Base-by-base conservation (phyloP, 2,888 invertebrate genomes). In the Megalurothrips usitatus region DNA sequence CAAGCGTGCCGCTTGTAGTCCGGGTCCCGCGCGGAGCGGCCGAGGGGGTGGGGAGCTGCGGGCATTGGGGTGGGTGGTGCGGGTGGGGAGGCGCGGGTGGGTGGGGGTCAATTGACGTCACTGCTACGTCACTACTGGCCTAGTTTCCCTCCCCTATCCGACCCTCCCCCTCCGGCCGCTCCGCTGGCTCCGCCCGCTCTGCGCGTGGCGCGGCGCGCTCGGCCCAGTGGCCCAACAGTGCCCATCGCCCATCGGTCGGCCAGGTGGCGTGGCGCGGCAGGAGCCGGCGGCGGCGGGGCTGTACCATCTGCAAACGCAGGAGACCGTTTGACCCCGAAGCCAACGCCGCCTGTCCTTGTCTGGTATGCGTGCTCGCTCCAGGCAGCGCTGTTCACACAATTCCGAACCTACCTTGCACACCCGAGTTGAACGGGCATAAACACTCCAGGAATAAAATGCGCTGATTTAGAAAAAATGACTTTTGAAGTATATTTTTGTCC, bases 71-170 rank as follows among this genome's bases (percentile, higher is more conserved):
- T 12, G 68, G 68, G 68, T n/a, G n/a, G 68, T 9, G 68, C 26
- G 68, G 68, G 68, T 63, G 68, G 68, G 68, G 68, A 4, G 68
- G 68, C 4, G 68, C 23, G 68, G 68, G 23, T 0, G 1, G 26
- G 68, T 75, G 68, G 68, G 68, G 68, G 23, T 23, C 68, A 0
- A 75, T 75, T 75, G 68, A 75, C 68, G 68, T 75, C 68, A 75
- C 68, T 23, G 68, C 26, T 23, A 75, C 68, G 68, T 75, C 68
- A 75, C 68, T 75, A 75, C 68, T 75, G 68, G 68, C 68, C 68
- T 75, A 75, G 68, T 75, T 75, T 75, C 68, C 68, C 68, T 26
- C 68, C 68, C 68, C 68, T 43, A 43, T 43, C 34, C 6, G 34
- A 6, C 23, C 68, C 68, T n/a, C 11, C 68, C 68, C 68, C 68